Evolutionary conservation across 1,140 invertebrate species (phyloP).

Genomic region (Druon quercuslanigerum): DNA sequence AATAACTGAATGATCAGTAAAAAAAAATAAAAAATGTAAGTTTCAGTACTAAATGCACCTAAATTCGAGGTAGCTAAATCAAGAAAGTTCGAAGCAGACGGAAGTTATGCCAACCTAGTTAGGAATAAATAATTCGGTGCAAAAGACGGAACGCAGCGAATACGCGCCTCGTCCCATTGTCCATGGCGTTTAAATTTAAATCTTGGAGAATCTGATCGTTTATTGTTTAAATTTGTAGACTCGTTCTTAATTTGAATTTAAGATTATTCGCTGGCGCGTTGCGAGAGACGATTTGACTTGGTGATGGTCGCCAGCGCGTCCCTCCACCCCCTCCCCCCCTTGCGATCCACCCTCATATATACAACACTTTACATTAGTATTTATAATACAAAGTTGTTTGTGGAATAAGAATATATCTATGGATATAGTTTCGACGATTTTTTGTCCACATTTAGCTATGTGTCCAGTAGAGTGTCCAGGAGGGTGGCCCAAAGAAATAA

Average conservation of each 20-base stretch:
- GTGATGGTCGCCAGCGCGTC: slow-evolving; percentile 66
- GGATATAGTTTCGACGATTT: no score
- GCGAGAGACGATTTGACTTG: slow-evolving; percentile 71
- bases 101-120: background rate
- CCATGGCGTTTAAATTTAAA: slow-evolving; percentile 70
- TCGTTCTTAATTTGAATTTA: slow-evolving; percentile 72
- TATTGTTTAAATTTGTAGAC: slow-evolving; percentile 74
- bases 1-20: no score
- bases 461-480: no score
- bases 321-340: slow-evolving; percentile 23
- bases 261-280: slow-evolving; percentile 71
- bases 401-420: no score
- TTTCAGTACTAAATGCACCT: no score
- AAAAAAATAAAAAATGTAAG: no score
- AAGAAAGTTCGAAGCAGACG: no score
- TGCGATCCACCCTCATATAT: slow-evolving; percentile 19
- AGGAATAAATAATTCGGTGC: slow-evolving; percentile 38
- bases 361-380: background rate
- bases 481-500: no score
- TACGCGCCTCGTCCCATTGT: slow-evolving; percentile 58
- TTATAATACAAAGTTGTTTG: no score
- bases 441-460: no score
- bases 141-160: slow-evolving; percentile 52
- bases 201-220: slow-evolving; percentile 71
- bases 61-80: no score